Conservation (phyloP, 1,140 invertebrate species). For the Sycophaga agraensis region DNA sequence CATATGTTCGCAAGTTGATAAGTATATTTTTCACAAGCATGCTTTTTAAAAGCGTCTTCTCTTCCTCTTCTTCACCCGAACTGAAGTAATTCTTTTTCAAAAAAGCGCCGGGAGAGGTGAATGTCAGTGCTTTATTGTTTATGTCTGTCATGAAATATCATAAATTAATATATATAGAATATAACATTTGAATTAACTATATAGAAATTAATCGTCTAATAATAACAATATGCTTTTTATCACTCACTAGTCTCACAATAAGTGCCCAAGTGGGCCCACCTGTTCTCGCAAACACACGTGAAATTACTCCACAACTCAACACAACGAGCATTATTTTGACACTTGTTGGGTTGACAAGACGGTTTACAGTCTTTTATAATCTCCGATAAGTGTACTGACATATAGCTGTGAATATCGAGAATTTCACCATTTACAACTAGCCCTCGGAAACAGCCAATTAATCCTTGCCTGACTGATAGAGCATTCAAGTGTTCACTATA, state of each 20-base stretch:
- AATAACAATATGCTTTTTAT: not conserved
- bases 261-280: constrained; percentile 84
- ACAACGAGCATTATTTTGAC: constrained; percentile 86
- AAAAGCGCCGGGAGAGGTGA: constrained; percentile 77
- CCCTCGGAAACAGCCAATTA: constrained; percentile 91
- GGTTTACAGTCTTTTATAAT: constrained; percentile 92
- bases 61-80: constrained; percentile 64
- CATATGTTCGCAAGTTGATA: constrained; percentile 85
- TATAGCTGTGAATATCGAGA: constrained; percentile 87
- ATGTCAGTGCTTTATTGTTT: constrained; percentile 86
- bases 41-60: constrained; percentile 64
- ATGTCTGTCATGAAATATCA: constrained; percentile 67
- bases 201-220: not conserved
- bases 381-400: constrained; percentile 87
- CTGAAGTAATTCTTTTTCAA: constrained; percentile 76
- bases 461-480: constrained; percentile 78
- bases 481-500: constrained; percentile 77
- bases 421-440: constrained; percentile 89
- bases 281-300: constrained; percentile 86
- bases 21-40: constrained; percentile 79
- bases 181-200: not conserved
- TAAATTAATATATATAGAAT: not conserved
- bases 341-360: constrained; percentile 90
- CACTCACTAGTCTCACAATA: constrained; percentile 87
- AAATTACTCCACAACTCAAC: constrained; percentile 91